Conservation (phyloP, 1,140 invertebrate genomes). For the Hestina assimilis region DNA sequence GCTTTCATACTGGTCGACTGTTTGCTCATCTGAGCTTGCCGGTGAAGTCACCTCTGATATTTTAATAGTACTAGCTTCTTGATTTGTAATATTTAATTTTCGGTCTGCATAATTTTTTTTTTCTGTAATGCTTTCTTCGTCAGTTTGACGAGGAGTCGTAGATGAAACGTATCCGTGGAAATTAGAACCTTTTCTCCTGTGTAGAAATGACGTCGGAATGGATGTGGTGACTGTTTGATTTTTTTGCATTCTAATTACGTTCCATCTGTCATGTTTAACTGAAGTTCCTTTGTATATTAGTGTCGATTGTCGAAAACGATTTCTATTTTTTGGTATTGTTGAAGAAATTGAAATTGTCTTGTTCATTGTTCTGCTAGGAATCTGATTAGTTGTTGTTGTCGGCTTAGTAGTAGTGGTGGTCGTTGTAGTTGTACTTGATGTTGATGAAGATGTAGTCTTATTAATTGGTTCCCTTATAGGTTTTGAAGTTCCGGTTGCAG, state of each 20-base stretch:
- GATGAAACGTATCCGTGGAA: conserved; percentile 59
- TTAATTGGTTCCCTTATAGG: conserved; percentile 22
- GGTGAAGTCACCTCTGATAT: conserved; percentile 12
- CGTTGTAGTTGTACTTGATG: conserved; percentile 22
- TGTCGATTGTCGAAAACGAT: conserved; percentile 64
- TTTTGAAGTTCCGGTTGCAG: conserved; percentile 31
- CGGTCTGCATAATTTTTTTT: conserved; percentile 35
- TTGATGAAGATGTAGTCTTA: conserved; percentile 21
- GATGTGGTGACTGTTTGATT: conserved; percentile 34
- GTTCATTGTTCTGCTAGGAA: conserved; percentile 26
- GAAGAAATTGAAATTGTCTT: conserved; percentile 22
- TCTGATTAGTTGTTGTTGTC: conserved; percentile 35
- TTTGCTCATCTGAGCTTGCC: conserved; percentile 25
- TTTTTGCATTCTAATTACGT: conserved; percentile 33
- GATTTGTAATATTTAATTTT: conserved; percentile 6
- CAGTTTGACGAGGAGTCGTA: conserved; percentile 30
- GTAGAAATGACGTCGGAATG: conserved; percentile 20
- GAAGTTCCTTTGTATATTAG: conserved; percentile 65
- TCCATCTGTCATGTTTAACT: conserved; percentile 68
- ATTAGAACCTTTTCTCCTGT: conserved; percentile 63
- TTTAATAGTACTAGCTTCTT: conserved; percentile 13
- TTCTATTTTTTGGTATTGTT: conserved; percentile 48
- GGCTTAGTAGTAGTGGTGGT: conserved; percentile 23
- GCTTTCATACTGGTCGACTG: conserved; percentile 29
- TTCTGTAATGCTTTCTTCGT: conserved; percentile 31